phyloP scores from a whole-genome alignment of 2,888 invertebrate species.

The Lydus trimaculatus region DNA sequence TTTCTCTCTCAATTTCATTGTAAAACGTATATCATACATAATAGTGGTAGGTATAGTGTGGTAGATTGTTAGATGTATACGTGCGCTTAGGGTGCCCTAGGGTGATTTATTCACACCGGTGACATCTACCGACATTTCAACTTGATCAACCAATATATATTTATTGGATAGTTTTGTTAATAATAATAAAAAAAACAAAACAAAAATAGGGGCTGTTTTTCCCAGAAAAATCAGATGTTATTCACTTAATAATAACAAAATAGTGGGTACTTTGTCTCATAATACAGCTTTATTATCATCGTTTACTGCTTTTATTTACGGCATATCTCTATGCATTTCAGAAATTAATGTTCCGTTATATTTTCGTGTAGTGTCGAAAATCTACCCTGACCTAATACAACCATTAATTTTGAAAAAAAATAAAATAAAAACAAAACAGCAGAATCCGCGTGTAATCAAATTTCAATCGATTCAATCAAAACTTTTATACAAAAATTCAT shows the following conservation, averaged over 20 bases:
- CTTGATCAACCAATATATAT: constrained; percentile 25
- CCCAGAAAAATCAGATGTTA: not conserved
- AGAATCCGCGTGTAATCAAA: too few species aligned
- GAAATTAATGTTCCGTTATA: constrained; percentile 37
- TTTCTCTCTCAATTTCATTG: not conserved
- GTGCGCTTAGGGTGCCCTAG: constrained; percentile 43
- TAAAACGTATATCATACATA: too few species aligned
- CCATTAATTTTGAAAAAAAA: too few species aligned
- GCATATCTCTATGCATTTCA: constrained; percentile 32
- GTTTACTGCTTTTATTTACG: constrained; percentile 38
- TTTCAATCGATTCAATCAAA: not conserved
- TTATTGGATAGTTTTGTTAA: not conserved
- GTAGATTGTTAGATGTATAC: not conserved
- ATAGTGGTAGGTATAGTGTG: too few species aligned
- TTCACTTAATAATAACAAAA: constrained; percentile 13
- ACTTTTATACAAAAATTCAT: constrained; percentile 39
- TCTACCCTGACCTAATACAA: not conserved
- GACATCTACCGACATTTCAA: constrained; percentile 41
- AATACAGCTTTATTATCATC: constrained; percentile 35
- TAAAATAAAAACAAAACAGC: too few species aligned
- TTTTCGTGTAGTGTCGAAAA: constrained; percentile 11
- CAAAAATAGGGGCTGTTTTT: too few species aligned
- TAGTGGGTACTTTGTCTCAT: constrained; percentile 33
- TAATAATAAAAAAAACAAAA: not conserved
- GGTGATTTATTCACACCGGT: constrained; percentile 49